Evolutionary conservation across 2,113 vertebrate genomes (phyloP).

Genomic region (Columbina picui): DNA sequence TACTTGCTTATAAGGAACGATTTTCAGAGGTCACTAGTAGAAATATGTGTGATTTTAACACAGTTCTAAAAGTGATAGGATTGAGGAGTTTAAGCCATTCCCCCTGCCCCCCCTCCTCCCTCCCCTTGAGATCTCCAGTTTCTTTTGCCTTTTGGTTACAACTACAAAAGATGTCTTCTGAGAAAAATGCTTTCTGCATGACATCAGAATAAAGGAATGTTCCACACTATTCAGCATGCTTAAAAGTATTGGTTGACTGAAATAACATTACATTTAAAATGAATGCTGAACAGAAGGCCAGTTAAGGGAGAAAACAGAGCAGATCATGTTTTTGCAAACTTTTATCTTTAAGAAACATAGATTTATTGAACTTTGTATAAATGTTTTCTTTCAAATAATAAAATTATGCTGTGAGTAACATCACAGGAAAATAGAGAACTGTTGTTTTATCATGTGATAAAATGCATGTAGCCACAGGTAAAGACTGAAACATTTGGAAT

Average conservation of each 20-base stretch:
- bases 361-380: slow-evolving; percentile 16
- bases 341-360: slow-evolving; percentile 25
- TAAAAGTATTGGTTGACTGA: slow-evolving; percentile 75
- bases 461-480: neutral
- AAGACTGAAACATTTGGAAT: neutral
- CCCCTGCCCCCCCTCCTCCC: neutral
- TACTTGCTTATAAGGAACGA: slow-evolving; percentile 44
- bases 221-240: slow-evolving; percentile 67
- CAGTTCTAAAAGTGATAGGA: slow-evolving; percentile 63
- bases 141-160: slow-evolving; percentile 82
- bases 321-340: slow-evolving; percentile 24
- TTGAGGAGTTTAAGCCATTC: slow-evolving; percentile 54
- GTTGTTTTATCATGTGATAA: neutral
- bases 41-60: slow-evolving; percentile 63
- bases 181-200: slow-evolving; percentile 80
- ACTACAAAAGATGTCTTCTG: slow-evolving; percentile 84
- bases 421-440: neutral
- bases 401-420: neutral
- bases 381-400: neutral
- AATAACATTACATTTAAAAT: slow-evolving; percentile 76
- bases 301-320: slow-evolving; percentile 15
- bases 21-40: slow-evolving; percentile 46
- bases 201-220: slow-evolving; percentile 83
- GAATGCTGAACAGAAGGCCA: slow-evolving; percentile 53
- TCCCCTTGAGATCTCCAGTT: slow-evolving; percentile 74